Percentiles rank a stretch among this genome's conserved stretches.
These are phyloP conservation scores for Falco berigora DNA, from an alignment of 2,797 vertebrate species.

Conservation along the genomic window DNA sequence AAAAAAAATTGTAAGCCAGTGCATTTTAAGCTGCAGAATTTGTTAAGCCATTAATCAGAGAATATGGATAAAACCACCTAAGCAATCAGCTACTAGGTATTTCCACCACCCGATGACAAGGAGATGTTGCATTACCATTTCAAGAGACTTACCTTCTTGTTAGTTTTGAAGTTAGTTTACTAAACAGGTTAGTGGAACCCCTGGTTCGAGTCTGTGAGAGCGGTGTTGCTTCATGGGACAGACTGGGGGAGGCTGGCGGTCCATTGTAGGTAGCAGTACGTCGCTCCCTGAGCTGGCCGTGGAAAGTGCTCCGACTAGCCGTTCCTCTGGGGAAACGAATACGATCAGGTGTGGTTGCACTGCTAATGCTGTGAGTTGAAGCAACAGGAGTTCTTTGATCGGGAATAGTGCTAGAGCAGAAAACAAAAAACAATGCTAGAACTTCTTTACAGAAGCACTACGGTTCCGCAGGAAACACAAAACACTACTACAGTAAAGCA, in stretches of 20 bases:
- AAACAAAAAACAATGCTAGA: constrained; percentile 9
- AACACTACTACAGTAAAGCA: constrained; percentile 24
- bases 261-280: constrained; percentile 97
- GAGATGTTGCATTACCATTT: not conserved
- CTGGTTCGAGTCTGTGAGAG: constrained; percentile 90
- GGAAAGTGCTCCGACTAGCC: constrained; percentile 94
- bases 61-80: not conserved
- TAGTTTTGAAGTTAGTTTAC: constrained; percentile 95
- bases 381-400: constrained; percentile 90
- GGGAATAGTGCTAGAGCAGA: constrained; percentile 74
- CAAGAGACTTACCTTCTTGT: constrained; percentile 86
- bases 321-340: constrained; percentile 93
- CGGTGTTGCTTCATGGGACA: constrained; percentile 88
- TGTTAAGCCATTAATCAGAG: not conserved
- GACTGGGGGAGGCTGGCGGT: constrained; percentile 91
- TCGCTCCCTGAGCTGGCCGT: constrained; percentile 90
- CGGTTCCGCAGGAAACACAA: constrained; percentile 6
- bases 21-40: not conserved
- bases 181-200: constrained; percentile 94
- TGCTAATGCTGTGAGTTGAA: constrained; percentile 94
- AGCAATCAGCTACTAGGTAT: not conserved
- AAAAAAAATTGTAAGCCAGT: not conserved
- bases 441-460: not conserved
- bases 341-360: constrained; percentile 88
- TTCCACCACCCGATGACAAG: not conserved